Conservation (phyloP, 2,797 vertebrate species). For the Diplodus puntazzo region DNA sequence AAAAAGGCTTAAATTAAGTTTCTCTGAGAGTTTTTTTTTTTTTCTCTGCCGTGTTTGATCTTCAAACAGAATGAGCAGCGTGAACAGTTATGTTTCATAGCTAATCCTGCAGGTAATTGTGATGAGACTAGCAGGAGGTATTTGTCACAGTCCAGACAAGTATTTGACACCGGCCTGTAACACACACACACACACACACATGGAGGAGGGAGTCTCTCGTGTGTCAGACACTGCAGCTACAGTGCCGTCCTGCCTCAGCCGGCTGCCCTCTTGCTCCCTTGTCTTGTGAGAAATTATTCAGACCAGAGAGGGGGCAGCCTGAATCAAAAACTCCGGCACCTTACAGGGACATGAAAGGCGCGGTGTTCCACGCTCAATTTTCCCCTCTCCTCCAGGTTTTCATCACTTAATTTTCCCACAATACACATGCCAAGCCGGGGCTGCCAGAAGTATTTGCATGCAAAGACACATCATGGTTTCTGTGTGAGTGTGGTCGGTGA, state of each 20-base stretch:
- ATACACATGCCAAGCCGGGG: slow-evolving; percentile 65
- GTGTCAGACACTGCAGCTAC: slow-evolving; percentile 80
- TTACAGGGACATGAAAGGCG: slow-evolving; percentile 59
- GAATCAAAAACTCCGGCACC: slow-evolving; percentile 60
- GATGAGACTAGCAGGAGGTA: slow-evolving; percentile 74
- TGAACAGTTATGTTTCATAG: slow-evolving; percentile 70
- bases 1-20: slow-evolving; percentile 39
- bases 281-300: slow-evolving; percentile 71
- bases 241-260: slow-evolving; percentile 58
- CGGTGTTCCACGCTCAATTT: slow-evolving; percentile 43
- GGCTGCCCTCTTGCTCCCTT: slow-evolving; percentile 66
- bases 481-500: slow-evolving; percentile 78
- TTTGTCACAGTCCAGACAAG: slow-evolving; percentile 84
- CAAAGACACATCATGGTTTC: slow-evolving; percentile 76
- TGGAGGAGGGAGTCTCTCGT: slow-evolving; percentile 48
- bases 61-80: slow-evolving; percentile 56
- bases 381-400: slow-evolving; percentile 57
- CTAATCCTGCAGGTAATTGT: slow-evolving; percentile 71
- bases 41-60: slow-evolving; percentile 55
- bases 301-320: slow-evolving; percentile 53
- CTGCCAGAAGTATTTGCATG: slow-evolving; percentile 79
- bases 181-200: slow-evolving; percentile 21
- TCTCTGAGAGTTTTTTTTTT: slow-evolving; percentile 11
- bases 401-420: slow-evolving; percentile 75
- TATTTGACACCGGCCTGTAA: slow-evolving; percentile 84